These are phyloP conservation scores for Simalia tracyae DNA, from an alignment of 2,797 vertebrate genomes.

Conservation along the genomic window DNA sequence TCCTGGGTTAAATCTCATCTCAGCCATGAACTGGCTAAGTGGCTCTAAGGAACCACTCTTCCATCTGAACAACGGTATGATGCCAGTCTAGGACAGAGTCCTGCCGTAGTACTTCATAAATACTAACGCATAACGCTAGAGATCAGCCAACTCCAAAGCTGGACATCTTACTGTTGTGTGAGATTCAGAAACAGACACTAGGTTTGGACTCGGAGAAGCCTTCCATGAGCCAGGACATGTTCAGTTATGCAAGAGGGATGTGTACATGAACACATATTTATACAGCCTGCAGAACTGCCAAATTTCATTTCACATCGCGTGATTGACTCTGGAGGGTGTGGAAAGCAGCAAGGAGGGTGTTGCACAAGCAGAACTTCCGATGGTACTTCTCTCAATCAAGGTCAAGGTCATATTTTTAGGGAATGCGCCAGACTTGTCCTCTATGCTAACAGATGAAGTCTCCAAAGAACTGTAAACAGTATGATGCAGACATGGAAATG, in stretches of 20 bases:
- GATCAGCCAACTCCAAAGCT: no score
- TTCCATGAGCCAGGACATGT: not conserved
- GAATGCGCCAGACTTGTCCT: not conserved
- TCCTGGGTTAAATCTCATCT: no score
- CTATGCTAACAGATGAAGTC: not conserved
- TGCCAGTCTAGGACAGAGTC: not conserved
- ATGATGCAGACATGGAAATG: not conserved
- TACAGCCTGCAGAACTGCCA: not conserved
- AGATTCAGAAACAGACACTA: no score
- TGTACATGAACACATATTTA: not conserved
- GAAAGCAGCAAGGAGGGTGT: not conserved
- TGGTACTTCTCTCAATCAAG: not conserved
- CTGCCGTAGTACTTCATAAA: not conserved
- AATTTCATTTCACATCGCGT: not conserved
- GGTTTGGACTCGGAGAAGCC: not conserved
- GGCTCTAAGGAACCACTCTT: not conserved
- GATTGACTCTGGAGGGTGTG: not conserved
- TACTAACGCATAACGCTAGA: no score
- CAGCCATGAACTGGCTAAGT: no score
- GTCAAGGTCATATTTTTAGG: not conserved
- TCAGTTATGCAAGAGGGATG: not conserved
- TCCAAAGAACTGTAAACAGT: not conserved
- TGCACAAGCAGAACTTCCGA: not conserved
- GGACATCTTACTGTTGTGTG: not conserved
- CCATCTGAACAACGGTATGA: not conserved